Evolutionary conservation across 2,888 invertebrate genomes (phyloP).

Genomic region (Phyto melanocephala): DNA sequence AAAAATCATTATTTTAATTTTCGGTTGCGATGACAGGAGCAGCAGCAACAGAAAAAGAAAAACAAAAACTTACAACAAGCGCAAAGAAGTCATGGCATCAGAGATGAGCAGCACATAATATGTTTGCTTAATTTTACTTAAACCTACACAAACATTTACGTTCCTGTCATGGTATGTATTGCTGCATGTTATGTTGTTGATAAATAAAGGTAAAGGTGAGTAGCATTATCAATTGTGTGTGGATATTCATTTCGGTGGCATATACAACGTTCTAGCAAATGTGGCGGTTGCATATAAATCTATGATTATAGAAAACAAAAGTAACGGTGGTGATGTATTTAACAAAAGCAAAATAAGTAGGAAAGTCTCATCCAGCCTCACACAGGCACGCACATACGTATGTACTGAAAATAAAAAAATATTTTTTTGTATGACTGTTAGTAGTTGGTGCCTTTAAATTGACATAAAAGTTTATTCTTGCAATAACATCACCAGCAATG

Average conservation of each 20-base stretch:
- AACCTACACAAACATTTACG: neutral
- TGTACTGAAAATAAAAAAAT: neutral
- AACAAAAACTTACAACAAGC: neutral
- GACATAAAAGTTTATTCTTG: slow-evolving; percentile 41
- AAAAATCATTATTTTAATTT: neutral
- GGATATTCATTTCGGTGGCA: slow-evolving; percentile 31
- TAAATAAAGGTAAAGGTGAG: slow-evolving; percentile 31
- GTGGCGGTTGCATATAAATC: neutral
- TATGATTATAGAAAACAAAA: neutral
- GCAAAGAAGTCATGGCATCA: neutral
- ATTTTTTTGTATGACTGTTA: neutral
- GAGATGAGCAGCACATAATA: neutral
- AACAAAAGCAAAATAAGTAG: too few relatives aligned
- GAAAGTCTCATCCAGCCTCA: too few relatives aligned
- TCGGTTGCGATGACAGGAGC: neutral
- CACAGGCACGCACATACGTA: neutral
- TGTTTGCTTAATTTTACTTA: neutral
- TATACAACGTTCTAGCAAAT: neutral
- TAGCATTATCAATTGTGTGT: slow-evolving; percentile 30
- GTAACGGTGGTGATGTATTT: neutral
- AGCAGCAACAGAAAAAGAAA: neutral
- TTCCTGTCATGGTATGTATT: too few relatives aligned
- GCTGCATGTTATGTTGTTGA: too few relatives aligned
- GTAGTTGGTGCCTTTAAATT: slow-evolving; percentile 32
- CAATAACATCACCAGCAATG: neutral